Conservation (phyloP, 2,113 vertebrate genomes). For the Gymnocephalus cernua region DNA sequence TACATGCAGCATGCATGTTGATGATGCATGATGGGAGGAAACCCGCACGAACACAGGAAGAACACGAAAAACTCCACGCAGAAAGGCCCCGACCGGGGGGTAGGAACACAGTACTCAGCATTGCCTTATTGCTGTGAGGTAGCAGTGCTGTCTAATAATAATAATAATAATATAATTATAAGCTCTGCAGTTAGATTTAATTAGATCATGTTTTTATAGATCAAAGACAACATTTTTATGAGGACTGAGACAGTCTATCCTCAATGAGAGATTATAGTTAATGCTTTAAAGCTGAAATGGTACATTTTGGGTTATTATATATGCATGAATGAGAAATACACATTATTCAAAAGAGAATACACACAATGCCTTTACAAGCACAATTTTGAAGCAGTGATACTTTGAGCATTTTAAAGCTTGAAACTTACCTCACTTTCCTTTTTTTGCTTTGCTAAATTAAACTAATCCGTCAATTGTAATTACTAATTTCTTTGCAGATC, state of each 20-base stretch:
- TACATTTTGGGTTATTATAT: slow-evolving; percentile 27
- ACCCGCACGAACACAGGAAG: too few species aligned
- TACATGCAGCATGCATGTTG: too few species aligned
- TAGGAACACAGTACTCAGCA: too few species aligned
- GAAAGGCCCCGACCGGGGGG: too few species aligned
- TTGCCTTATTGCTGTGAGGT: too few species aligned
- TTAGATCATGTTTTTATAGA: slow-evolving; percentile 5
- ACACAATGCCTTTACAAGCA: neutral
- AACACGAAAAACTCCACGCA: too few species aligned
- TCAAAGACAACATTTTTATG: slow-evolving; percentile 21
- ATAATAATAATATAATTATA: neutral
- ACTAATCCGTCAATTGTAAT: slow-evolving; percentile 1
- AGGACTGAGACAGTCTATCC: slow-evolving; percentile 10
- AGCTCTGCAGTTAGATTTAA: slow-evolving; percentile 22
- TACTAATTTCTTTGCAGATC: slow-evolving; percentile 3
- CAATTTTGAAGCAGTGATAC: slow-evolving; percentile 18
- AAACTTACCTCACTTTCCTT: neutral
- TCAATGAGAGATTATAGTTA: slow-evolving; percentile 30
- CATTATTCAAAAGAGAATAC: neutral
- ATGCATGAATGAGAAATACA: neutral
- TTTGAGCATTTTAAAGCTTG: slow-evolving; percentile 1
- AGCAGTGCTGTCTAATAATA: too few species aligned
- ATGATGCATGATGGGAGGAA: too few species aligned
- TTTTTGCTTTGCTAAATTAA: neutral
- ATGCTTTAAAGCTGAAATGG: slow-evolving; percentile 48